Base-by-base conservation (phyloP, 2,888 invertebrate genomes). In the Oscheius myriophilus region DNA sequence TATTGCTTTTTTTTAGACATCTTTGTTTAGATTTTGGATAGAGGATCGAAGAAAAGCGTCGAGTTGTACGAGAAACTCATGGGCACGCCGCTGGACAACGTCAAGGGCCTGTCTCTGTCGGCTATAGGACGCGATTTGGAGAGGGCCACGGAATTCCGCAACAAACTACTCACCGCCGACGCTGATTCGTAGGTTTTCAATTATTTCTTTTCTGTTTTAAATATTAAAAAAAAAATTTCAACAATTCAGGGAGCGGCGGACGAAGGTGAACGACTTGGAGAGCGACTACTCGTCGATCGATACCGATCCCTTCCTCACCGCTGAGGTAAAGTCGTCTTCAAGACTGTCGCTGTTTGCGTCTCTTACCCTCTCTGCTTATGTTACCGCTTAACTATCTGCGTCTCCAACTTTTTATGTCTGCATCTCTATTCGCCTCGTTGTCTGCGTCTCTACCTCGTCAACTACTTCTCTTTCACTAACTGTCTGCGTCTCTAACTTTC, bases 301-400 rank as follows among this genome's bases (percentile, higher is more conserved):
- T 68, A 80, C 83, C 18, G 93, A 92, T 77, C 92, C 92, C 26
- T 96, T 95, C 94, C 88, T 95, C 23, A 91, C 91, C 46, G 89
- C 14, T 9, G 67, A 67, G 23, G 33, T 33, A 26, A 9, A 33
- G 33, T 6, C 33, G 33, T 33, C 33, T 33, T 9, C 9, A 33
- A 33, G 4, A 6, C 4, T 33, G 9, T 9, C 33, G 3, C 9
- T 33, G 9, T 33, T 9, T 33, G 33, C 33, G 33, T 33, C 33
- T 33, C 33, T 33, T 6, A 33, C 33, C 33, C 33, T 33, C 33
- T 33, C n/a, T 33, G 33, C 33, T 3, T 33, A 3, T 33, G 4
- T 33, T 6, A 33, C 33, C 33, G 4, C 9, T 9, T 33, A 9
- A 9, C 9, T 33, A 9, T 33, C 33, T 33, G 33, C 33, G 9